Percentiles rank a stretch among this genome's conserved stretches.
phyloP scores from a whole-genome alignment of 2,113 vertebrate genomes.

The Natator depressus region DNA sequence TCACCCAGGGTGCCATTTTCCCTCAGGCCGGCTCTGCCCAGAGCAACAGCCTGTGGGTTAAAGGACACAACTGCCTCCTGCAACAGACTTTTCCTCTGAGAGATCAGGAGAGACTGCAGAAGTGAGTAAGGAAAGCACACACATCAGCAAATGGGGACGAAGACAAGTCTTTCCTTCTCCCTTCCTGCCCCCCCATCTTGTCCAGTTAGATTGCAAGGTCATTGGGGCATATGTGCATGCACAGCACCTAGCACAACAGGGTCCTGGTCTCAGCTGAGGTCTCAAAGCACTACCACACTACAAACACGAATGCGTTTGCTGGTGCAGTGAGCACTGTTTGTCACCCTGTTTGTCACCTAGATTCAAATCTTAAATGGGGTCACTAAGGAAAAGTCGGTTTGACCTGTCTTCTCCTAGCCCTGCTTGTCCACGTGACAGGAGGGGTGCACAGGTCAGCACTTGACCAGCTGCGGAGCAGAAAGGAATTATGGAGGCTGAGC shows the following conservation, averaged over 20 bases:
- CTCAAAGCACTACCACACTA: background rate
- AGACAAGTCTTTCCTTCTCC: background rate
- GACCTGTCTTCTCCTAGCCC: background rate
- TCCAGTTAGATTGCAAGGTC: background rate
- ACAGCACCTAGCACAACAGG: background rate
- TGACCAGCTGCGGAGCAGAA: background rate
- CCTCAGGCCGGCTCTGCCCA: background rate
- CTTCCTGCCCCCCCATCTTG: background rate
- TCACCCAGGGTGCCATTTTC: no score
- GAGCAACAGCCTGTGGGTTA: background rate
- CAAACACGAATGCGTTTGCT: background rate
- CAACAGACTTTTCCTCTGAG: background rate
- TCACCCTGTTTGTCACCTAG: background rate
- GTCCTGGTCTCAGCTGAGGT: background rate
- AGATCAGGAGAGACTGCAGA: background rate
- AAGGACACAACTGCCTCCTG: background rate
- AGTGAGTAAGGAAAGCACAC: background rate
- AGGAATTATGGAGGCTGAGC: background rate
- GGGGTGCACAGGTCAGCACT: background rate
- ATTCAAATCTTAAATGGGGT: background rate
- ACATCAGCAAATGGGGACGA: background rate
- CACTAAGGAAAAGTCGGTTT: background rate
- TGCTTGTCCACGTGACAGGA: background rate
- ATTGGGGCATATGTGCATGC: background rate
- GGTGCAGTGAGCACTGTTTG: background rate